Conservation (phyloP, 2,113 vertebrate species). For the Leuciscus idus region DNA sequence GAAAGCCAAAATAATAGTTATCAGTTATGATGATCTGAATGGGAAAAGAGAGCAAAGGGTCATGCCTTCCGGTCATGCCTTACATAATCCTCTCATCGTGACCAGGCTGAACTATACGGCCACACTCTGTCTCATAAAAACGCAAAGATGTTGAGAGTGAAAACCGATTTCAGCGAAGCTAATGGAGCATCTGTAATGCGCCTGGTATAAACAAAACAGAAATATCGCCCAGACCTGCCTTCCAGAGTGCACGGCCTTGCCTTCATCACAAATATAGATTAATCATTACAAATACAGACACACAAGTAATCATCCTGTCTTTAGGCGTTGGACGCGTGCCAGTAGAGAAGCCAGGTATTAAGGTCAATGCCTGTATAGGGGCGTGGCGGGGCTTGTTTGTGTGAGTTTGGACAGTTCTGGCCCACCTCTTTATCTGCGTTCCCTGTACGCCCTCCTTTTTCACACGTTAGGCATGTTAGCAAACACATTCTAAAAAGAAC, state of each 20-base stretch:
- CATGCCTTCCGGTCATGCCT: background rate
- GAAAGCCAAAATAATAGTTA: constrained; percentile 36
- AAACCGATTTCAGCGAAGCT: constrained; percentile 54
- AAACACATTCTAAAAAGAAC: background rate
- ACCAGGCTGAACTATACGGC: background rate
- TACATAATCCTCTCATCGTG: background rate
- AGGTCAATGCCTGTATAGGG: constrained; percentile 25
- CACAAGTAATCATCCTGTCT: constrained; percentile 43
- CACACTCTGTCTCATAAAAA: background rate
- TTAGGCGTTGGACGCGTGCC: constrained; percentile 22
- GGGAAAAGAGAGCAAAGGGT: constrained; percentile 2
- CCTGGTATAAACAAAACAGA: constrained; percentile 63
- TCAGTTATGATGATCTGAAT: constrained; percentile 39
- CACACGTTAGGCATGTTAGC: background rate
- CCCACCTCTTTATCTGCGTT: background rate
- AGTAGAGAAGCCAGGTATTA: constrained; percentile 12
- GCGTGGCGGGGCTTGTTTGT: constrained; percentile 24
- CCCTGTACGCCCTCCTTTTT: constrained; percentile 5
- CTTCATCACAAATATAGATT: constrained; percentile 65
- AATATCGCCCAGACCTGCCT: constrained; percentile 59
- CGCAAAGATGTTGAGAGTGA: constrained; percentile 39
- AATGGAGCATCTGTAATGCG: constrained; percentile 54
- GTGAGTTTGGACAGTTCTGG: background rate
- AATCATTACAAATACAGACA: constrained; percentile 70
- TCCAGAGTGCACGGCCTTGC: constrained; percentile 52